Conservation (phyloP, 2,113 vertebrate species). For the Pluvialis apricaria region DNA sequence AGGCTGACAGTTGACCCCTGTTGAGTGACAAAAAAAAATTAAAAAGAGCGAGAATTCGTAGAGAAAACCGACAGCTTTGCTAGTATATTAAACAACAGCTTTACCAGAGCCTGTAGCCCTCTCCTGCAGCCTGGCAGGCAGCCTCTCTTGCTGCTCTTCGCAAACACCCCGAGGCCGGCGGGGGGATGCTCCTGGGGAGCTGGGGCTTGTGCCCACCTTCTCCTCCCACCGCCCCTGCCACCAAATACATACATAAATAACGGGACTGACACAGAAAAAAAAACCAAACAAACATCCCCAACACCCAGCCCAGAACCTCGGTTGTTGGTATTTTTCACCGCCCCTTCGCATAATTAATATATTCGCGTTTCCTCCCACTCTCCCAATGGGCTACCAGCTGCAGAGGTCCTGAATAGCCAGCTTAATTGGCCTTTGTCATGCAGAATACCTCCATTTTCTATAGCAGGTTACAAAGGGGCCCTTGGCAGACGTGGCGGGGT, state of each 20-base stretch:
- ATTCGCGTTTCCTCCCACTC: slow-evolving; percentile 84
- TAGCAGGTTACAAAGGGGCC: slow-evolving; percentile 79
- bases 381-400: slow-evolving; percentile 93
- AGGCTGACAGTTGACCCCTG: neutral
- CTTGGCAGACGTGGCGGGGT: slow-evolving; percentile 70
- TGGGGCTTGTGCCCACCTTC: neutral
- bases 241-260: neutral
- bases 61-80: neutral
- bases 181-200: neutral
- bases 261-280: neutral
- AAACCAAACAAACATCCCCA: neutral
- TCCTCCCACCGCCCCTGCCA: neutral
- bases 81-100: neutral
- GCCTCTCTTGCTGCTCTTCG: neutral
- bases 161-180: neutral
- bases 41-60: neutral
- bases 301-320: neutral
- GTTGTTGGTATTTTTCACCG: neutral
- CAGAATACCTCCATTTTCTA: slow-evolving; percentile 88
- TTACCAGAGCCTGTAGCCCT: neutral
- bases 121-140: neutral
- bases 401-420: slow-evolving; percentile 86
- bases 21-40: neutral
- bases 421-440: slow-evolving; percentile 99
- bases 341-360: slow-evolving; percentile 68